Conservation (phyloP, 2,113 vertebrate species). For the Bos indicus region DNA sequence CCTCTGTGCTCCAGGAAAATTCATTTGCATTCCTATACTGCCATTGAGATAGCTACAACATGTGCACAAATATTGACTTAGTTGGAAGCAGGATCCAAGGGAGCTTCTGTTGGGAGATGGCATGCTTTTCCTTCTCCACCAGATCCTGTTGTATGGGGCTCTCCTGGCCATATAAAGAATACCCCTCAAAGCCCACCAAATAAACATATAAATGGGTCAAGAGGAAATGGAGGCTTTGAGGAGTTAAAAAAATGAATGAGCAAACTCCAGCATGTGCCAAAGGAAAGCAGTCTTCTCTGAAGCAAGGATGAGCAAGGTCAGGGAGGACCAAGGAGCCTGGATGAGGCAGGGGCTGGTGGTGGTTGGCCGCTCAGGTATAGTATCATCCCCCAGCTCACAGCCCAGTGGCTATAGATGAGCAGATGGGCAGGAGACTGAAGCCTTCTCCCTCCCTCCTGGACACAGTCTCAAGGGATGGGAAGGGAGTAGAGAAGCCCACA, state of each 20-base stretch:
- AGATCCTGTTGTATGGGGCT: neutral
- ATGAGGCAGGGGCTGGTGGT: neutral
- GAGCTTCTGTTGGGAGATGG: neutral
- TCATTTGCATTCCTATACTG: slow-evolving; percentile 63
- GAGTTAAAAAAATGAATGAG: neutral
- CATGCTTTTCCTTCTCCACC: neutral
- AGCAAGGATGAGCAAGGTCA: neutral
- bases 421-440: neutral
- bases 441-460: neutral
- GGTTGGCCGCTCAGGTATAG: neutral
- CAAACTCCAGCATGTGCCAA: neutral
- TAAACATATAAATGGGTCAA: neutral
- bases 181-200: neutral
- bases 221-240: neutral
- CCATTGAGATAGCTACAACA: slow-evolving; percentile 59
- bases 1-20: slow-evolving; percentile 10
- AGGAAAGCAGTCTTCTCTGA: neutral
- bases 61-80: slow-evolving; percentile 43
- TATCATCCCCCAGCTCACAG: neutral
- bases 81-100: neutral
- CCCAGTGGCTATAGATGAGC: neutral
- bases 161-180: neutral
- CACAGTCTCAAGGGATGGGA: neutral
- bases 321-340: neutral
- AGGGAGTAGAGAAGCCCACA: neutral